Base-by-base conservation (phyloP, 2,888 invertebrate genomes). In the Drosophila tripunctata region DNA sequence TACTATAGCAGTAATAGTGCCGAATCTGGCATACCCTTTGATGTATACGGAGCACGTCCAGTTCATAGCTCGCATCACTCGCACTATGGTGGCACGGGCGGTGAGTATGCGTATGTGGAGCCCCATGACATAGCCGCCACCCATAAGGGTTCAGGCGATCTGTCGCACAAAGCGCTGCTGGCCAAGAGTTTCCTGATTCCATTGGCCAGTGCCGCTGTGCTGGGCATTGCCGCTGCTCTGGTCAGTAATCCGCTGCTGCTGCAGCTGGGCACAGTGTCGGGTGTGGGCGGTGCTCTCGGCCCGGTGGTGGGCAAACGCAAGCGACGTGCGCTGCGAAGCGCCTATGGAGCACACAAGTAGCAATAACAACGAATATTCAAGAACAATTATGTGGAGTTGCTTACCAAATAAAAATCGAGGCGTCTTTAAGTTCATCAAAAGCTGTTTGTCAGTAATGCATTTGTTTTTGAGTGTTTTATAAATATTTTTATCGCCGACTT, bases 191-290 rank as follows among this genome's bases (percentile, higher is more conserved):
- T 95, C 33, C 90, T 95, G 45, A 93, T 95, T 89, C 96, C 96
- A 0, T 90, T 96, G 70, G 96, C 96, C 33, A 96, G 96, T 17
- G 94, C 96, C 40, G 96, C 96, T 0, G 92, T 96, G n/a, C 91
- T 95, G 44, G 96, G 96, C 31, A 96, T 96, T 24, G 96, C 96
- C 1, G 96, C 96, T 17, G 94, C 96, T 12, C 92, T 96, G 60
- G 95, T 95, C 52, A 93, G 93, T 75, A 96, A 96, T 91, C 96
- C 96, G 3, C 93, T 96, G 50, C 93, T 96, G 10, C 90, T 96
- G 31, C 96, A 96, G 89, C 92, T 96, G 38, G 96, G 96, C 21
- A 94, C 95, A 0, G 92, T 96, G 6, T 93, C 94, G 12, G 95
- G 95, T 12, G 91, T 93, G 69, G 77, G 79, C 14, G 92, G 75